Base-by-base conservation (phyloP, 2,888 invertebrate species). In the Caenorhabditis doughertyi region DNA sequence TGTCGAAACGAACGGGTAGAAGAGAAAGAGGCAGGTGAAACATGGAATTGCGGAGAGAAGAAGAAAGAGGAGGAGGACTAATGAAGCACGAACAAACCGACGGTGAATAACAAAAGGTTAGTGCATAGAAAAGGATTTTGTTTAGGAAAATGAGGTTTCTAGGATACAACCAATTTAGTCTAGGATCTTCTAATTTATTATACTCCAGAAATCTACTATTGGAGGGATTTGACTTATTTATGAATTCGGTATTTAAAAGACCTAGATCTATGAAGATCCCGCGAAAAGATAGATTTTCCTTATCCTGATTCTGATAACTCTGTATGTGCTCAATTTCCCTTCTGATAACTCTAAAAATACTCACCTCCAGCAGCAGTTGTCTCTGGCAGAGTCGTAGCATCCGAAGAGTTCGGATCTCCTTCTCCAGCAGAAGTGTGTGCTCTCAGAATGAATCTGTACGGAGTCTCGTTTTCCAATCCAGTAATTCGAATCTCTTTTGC, bases 381-480 rank as follows among this genome's bases (percentile, higher is more conserved):
- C 47, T 88, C 87, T 1, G 92, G 91, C 21, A 91, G 85, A 3
- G 91, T 91, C 16, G 80, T 84, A 8, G 89, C 89, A 79, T 91
- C 90, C 23, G 86, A 84, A 25, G 89, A 92, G 79, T 92, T 92
- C 18, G 91, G 91, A 84, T 95, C 95, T 27, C 98, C 98, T 91
- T 95, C 95, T 9, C 98, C 98, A 65, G 95, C 95, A 86, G 94
- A 94, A 0, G 98, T 99, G 55, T 95, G 95, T 0, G 97, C 98
- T 84, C 94, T 94, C 83, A 99, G 95, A 74, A 92, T 92, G 64
- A 94, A 92, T 35, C 94, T 94, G 93, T 99, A 99, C 91, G 96
- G 96, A 0, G 96, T 95, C 89, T 95, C 95, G 0, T 96, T 95
- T 87, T 95, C 94, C 18, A 99, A 85, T 44, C 87, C 88, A 11